Evolutionary conservation across 1,140 invertebrate species (phyloP).

Genomic region (Theocolax elegans): DNA sequence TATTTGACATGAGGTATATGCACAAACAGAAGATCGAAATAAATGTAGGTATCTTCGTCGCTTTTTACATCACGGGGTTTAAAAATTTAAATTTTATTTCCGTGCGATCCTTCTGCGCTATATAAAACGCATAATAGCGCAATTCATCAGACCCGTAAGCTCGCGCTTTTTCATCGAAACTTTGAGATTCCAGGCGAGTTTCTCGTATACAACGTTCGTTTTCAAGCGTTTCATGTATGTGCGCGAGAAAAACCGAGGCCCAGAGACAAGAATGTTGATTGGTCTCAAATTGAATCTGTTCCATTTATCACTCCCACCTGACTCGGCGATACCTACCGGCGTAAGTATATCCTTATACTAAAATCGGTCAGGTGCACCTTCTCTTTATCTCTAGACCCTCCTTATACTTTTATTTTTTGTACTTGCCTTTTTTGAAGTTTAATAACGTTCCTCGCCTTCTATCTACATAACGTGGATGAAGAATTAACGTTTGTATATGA

Average conservation of each 20-base stretch:
- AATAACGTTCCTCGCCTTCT: neutral
- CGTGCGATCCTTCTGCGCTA: neutral
- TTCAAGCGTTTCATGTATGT: neutral
- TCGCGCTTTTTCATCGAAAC: constrained; percentile 36
- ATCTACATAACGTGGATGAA: too few species aligned
- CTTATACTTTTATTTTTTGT: too few species aligned
- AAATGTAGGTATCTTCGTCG: constrained; percentile 26
- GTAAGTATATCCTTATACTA: too few species aligned
- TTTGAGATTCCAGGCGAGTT: constrained; percentile 25
- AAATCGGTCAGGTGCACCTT: too few species aligned
- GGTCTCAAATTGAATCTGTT: constrained; percentile 63
- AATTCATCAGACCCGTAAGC: constrained; percentile 33
- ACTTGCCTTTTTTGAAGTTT: neutral
- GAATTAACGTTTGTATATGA: too few species aligned
- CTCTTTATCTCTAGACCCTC: too few species aligned
- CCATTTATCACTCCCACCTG: constrained; percentile 58
- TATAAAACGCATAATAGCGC: constrained; percentile 34
- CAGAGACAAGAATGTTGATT: constrained; percentile 62
- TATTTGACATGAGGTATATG: too few species aligned
- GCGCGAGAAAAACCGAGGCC: constrained; percentile 37
- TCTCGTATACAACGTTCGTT: neutral
- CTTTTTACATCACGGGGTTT: neutral
- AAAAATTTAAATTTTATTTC: constrained; percentile 36
- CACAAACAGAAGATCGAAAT: neutral
- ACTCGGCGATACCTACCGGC: too few species aligned